Percentiles rank a stretch among this genome's conserved stretches.
phyloP scores from a whole-genome alignment of 2,888 invertebrate genomes.

The Anorthoa munda region DNA sequence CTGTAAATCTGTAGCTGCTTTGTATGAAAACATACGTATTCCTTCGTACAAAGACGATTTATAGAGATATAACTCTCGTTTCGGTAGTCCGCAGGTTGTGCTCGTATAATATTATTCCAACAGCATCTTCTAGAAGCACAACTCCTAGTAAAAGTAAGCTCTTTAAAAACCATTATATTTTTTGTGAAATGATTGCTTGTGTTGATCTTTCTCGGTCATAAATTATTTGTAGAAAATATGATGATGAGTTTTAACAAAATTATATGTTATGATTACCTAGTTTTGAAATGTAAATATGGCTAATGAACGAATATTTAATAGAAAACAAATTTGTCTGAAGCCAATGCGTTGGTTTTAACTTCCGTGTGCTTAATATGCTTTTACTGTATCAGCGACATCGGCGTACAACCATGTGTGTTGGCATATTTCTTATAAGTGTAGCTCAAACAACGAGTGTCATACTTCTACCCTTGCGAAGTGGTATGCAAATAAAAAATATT shows the following conservation, averaged over 20 bases:
- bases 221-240: conserved; percentile 41
- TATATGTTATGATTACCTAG: conserved; percentile 62
- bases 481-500: conserved; percentile 67
- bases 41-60: conserved; percentile 48
- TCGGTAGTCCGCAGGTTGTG: conserved; percentile 35
- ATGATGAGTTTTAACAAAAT: conserved; percentile 53
- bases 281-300: conserved; percentile 59
- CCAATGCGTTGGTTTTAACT: conserved; percentile 66
- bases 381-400: conserved; percentile 59
- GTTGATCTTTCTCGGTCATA: conserved; percentile 47
- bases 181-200: conserved; percentile 34
- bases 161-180: conserved; percentile 71
- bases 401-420: conserved; percentile 56
- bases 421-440: conserved; percentile 60
- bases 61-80: conserved; percentile 57
- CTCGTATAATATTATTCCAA: conserved; percentile 62
- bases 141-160: conserved; percentile 66
- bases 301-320: conserved; percentile 51
- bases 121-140: conserved; percentile 59
- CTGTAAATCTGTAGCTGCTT: conserved; percentile 71
- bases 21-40: conserved; percentile 60
- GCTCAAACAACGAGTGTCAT: conserved; percentile 60
- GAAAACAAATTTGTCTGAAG: conserved; percentile 59
- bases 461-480: conserved; percentile 58
- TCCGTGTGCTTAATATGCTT: conserved; percentile 63